These are phyloP conservation scores for Varanus salvator DNA, from an alignment of 2,113 vertebrate species.

Conservation along the genomic window DNA sequence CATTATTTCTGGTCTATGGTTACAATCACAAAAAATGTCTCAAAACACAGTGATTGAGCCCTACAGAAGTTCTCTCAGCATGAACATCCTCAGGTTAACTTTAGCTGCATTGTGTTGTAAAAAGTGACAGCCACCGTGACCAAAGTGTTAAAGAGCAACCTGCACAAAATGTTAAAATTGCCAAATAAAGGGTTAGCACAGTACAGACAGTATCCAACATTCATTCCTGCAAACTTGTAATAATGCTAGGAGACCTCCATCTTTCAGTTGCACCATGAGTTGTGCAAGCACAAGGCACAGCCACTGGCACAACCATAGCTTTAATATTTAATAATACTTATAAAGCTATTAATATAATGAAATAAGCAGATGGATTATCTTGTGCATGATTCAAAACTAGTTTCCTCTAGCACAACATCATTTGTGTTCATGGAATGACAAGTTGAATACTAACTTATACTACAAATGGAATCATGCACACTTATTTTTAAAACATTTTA, in stretches of 20 bases:
- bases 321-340: too few species aligned
- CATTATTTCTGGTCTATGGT: background rate
- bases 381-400: too few species aligned
- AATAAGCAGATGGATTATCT: too few species aligned
- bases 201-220: background rate
- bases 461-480: conserved; percentile 3
- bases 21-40: background rate
- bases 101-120: background rate
- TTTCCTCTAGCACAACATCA: too few species aligned
- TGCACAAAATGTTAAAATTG: background rate
- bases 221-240: too few species aligned
- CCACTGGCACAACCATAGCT: too few species aligned
- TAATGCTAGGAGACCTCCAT: too few species aligned
- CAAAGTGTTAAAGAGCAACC: background rate
- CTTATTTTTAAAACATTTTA: background rate
- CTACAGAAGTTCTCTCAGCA: too few species aligned
- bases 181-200: background rate
- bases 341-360: too few species aligned
- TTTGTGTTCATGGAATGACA: too few species aligned
- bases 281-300: too few species aligned
- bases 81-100: background rate
- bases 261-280: too few species aligned
- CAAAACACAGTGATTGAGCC: background rate
- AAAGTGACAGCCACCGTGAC: background rate
- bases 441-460: background rate